Base-by-base conservation (phyloP, 2,113 vertebrate genomes). In the Leuciscus idus region DNA sequence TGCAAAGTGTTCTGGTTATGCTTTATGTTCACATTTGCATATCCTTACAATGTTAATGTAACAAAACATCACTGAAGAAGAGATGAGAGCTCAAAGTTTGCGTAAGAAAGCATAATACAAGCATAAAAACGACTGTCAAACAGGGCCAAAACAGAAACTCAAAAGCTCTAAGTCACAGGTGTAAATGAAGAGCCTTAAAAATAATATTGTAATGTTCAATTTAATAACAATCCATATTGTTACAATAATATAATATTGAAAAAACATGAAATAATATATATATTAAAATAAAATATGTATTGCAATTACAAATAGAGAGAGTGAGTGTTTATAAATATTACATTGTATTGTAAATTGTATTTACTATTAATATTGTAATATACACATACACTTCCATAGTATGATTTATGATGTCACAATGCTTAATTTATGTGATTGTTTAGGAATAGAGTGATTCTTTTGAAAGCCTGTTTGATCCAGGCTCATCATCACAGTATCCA, bases 401-500 rank as follows among this genome's bases (percentile, higher is more conserved):
- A 28, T 84, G 36, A 61, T 48, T 66, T 86, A 36, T 43, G 36
- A n/a, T 74, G 43, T 74, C 73, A 52, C 39, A 85, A 17, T 30
- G n/a, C 33, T 62, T 85, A 28, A 2, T 36, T 59, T 39, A 78
- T 86, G 81, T 81, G 68, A 68, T 84, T 84, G 78, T 78, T 48
- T 36, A 59, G 43, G 72, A 74, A 15, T 72, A n/a, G 33, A 88
- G 28, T 50, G 30, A 21, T 66, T 66, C 46, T 61, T 86, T 88
- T 84, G 55, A 88, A 84, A 62, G 64, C 39, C 55, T 36, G 39
- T 84, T 66, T 75, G 57, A 81, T 68, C 46, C 8, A 43, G 62
- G 62, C 36, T 83, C 39, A 79, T 72, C 46, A 55, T 46, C 33
- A 64, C 36, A 28, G 33, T 43, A 62, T 62, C 68, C 55, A 55